Percentiles rank a stretch among this genome's conserved stretches.
Conservation (phyloP, 2,888 invertebrate genomes). For the Bembecia ichneumoniformis region DNA sequence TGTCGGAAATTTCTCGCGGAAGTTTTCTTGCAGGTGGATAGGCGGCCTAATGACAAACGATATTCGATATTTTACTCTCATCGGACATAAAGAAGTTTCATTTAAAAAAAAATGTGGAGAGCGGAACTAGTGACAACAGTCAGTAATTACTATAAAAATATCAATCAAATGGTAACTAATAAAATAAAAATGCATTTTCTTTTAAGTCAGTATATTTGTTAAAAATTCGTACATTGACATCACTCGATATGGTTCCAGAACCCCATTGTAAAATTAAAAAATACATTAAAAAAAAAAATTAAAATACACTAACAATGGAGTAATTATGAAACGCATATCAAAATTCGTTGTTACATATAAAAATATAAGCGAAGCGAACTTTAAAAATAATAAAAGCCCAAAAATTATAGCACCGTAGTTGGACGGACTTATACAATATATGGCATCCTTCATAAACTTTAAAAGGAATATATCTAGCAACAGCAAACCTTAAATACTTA, state of each 20-base stretch:
- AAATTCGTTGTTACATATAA: slow-evolving; percentile 50
- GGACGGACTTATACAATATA: slow-evolving; percentile 60
- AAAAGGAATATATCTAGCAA: neutral
- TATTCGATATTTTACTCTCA: too few species aligned
- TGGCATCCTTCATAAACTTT: slow-evolving; percentile 42
- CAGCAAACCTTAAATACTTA: neutral
- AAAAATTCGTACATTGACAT: slow-evolving; percentile 51
- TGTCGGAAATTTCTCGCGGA: too few species aligned
- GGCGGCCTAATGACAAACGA: too few species aligned
- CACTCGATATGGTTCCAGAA: slow-evolving; percentile 66
- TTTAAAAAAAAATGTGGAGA: too few species aligned
- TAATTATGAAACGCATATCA: slow-evolving; percentile 65
- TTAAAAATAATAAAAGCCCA: slow-evolving; percentile 6
- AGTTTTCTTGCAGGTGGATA: too few species aligned
- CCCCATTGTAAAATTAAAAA: slow-evolving; percentile 56
- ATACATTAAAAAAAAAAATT: slow-evolving; percentile 21
- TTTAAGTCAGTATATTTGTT: slow-evolving; percentile 65
- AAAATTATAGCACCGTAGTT: slow-evolving; percentile 45
- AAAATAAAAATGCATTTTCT: neutral
- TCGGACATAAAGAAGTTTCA: too few species aligned
- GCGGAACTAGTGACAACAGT: too few species aligned
- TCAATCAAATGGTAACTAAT: neutral
- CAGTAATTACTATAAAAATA: too few species aligned
- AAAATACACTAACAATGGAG: slow-evolving; percentile 47
- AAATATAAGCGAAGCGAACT: slow-evolving; percentile 11